Base-by-base conservation (phyloP, 2,888 invertebrate genomes). In the Brenthis daphne region DNA sequence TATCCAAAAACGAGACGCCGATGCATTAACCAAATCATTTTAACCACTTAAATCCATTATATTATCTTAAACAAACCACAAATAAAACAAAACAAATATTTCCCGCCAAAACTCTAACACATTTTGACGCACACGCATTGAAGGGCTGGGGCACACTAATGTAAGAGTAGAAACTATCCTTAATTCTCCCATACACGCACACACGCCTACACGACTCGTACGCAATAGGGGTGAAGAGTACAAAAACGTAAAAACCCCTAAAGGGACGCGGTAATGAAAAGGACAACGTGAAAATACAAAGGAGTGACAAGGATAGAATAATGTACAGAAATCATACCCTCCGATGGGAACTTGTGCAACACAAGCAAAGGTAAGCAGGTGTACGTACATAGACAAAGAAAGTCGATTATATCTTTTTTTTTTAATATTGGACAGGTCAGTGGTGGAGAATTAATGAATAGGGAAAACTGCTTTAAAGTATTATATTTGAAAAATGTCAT, bases 191-290 rank as follows among this genome's bases (percentile, higher is more conserved):
- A 73, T 63, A 65, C 68, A 76, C 90, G 84, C 86, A 82, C 77
- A 87, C 87, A 85, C 20, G 20, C 82, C 83, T 77, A 87, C 87
- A 86, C 81, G 73, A 47, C 68, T 75, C 83, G 80, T 80, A 84
- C 86, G 83, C 85, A 86, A 85, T 88, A 89, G 88, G 92, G 90
- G 90, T 88, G 86, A 83, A 83, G 85, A 86, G 83, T 79, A 87
- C 82, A 86, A 88, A 87, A 88, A 85, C 83, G 29, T 48, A 29
- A 63, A 61, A 63, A 63, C 63, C 83, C 84, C 80, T 75, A 77
- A 85, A 86, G 85, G 87, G 85, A 84, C 84, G 82, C 78, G 68
- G 77, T 78, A 67, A 14, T 2, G 81, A 88, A 79, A 81, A 83
- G 82, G 86, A 89, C 79, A 79, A 74, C 73, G 73, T 63, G 69